Percentiles rank a stretch among this genome's conserved stretches.
Evolutionary conservation across 1,140 invertebrate species (phyloP).

Genomic region (Lasaia peninsularis): DNA sequence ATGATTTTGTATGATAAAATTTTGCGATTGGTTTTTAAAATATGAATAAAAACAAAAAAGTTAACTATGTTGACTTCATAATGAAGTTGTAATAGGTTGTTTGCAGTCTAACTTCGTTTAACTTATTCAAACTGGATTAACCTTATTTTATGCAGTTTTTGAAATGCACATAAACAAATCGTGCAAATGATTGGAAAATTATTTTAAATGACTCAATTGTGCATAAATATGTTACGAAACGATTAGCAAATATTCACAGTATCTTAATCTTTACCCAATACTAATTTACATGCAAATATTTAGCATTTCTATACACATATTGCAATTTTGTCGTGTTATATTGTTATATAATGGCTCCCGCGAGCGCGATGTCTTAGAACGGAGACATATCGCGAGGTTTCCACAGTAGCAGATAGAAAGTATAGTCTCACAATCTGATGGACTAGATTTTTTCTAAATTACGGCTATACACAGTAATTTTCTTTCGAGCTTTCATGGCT

Average conservation of each 20-base stretch:
- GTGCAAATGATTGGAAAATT: neutral
- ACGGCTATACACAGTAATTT: conserved; percentile 24
- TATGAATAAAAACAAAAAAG: too few relatives aligned
- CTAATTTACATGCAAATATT: conserved; percentile 5
- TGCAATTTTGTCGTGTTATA: neutral
- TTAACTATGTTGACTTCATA: too few relatives aligned
- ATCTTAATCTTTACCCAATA: neutral
- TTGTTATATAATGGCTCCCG: neutral
- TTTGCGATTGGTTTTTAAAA: too few relatives aligned
- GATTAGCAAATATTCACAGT: neutral
- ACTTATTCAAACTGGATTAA: too few relatives aligned
- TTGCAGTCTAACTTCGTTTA: too few relatives aligned
- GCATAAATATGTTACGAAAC: neutral
- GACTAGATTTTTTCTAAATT: conserved; percentile 39
- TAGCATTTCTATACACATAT: conserved; percentile 2
- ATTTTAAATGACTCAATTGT: neutral
- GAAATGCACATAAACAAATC: too few relatives aligned
- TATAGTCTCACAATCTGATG: conserved; percentile 28
- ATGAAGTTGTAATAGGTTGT: too few relatives aligned
- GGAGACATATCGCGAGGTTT: conserved; percentile 25
- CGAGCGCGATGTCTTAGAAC: neutral
- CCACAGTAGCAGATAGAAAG: conserved; percentile 34
- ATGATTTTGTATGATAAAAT: too few relatives aligned
- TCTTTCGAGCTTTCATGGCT: conserved; percentile 27
- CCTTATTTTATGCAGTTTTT: too few relatives aligned